phyloP scores from a whole-genome alignment of 2,113 vertebrate genomes.

The Ivindomyrus marchei region DNA sequence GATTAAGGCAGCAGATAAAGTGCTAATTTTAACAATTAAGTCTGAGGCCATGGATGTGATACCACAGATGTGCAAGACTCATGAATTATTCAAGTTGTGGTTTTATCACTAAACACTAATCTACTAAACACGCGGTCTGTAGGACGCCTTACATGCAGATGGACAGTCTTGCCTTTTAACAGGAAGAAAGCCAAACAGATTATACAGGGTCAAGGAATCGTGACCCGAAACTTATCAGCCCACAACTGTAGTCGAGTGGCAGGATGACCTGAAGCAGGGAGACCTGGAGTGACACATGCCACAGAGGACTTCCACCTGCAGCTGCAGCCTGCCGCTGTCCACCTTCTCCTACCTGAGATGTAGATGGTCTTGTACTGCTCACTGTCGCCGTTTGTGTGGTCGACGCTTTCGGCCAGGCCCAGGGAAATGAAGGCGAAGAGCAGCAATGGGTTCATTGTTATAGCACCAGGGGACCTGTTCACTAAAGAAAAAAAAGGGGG shows the following conservation, averaged over 20 bases:
- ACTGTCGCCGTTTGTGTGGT: slow-evolving; percentile 62
- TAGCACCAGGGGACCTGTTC: slow-evolving; percentile 59
- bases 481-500: slow-evolving; percentile 51
- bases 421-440: slow-evolving; percentile 74
- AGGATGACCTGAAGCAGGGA: slow-evolving; percentile 3
- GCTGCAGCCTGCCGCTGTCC: neutral
- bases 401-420: slow-evolving; percentile 67
- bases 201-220: neutral
- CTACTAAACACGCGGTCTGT: neutral
- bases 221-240: slow-evolving; percentile 8
- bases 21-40: neutral
- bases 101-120: neutral
- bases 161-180: neutral
- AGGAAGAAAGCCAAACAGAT: neutral
- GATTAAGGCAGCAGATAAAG: neutral
- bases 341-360: slow-evolving; percentile 70
- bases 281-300: neutral
- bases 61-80: neutral
- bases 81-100: neutral
- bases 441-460: slow-evolving; percentile 76
- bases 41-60: neutral
- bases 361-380: slow-evolving; percentile 78
- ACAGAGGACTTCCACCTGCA: slow-evolving; percentile 22
- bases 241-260: slow-evolving; percentile 11
- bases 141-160: neutral